Percentiles rank a stretch among this genome's conserved stretches.
These are phyloP conservation scores for Serranus cabrilla DNA, from an alignment of 2,797 vertebrate genomes.

Conservation along the genomic window DNA sequence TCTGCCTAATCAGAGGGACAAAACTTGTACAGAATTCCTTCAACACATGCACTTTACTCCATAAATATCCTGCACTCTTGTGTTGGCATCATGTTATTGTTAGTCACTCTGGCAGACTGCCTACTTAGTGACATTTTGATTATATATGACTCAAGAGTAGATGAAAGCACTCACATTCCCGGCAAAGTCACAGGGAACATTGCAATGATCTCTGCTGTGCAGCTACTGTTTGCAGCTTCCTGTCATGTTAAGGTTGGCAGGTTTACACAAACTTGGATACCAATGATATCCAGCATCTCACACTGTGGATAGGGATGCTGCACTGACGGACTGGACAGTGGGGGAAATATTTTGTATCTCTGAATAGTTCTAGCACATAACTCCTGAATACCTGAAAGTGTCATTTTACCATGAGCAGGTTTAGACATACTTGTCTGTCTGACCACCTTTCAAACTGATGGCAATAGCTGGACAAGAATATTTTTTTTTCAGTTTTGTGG, in stretches of 20 bases:
- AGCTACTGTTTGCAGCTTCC: neutral
- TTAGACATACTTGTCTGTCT: neutral
- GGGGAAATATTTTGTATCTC: no score
- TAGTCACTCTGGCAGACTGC: neutral
- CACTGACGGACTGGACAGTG: neutral
- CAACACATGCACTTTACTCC: neutral
- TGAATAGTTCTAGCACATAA: neutral
- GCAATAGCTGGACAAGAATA: no score
- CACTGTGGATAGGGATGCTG: neutral
- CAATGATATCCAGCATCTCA: neutral
- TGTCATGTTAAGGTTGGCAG: neutral
- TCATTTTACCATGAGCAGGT: neutral
- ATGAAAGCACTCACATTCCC: neutral
- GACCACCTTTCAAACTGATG: no score
- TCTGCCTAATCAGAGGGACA: neutral
- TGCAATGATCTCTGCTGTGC: neutral
- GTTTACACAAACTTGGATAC: neutral
- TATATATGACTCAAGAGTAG: neutral
- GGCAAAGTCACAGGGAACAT: neutral
- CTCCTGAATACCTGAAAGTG: neutral
- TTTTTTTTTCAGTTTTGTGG: no score
- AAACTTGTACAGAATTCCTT: neutral
- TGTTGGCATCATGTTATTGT: neutral
- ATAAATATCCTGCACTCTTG: conserved; percentile 3
- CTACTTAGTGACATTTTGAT: neutral